A percentile compares a stretch with the other conserved stretches of the same genome.
Evolutionary conservation across 2,888 invertebrate species (phyloP).

Genomic region (Drosophila demipolita): DNA sequence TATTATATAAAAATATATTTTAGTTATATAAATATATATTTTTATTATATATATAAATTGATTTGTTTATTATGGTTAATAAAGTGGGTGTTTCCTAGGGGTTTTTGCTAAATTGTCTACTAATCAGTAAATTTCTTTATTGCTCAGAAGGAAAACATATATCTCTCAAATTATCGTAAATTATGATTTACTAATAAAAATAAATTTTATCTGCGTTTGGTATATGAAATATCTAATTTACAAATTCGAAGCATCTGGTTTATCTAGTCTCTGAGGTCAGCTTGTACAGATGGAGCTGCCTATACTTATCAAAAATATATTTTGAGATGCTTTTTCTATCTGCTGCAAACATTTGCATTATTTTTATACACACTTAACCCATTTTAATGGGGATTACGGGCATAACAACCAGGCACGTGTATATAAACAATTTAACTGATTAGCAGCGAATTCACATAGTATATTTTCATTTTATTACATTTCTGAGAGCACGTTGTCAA

Average conservation of each 20-base stretch:
- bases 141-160: neutral
- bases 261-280: neutral
- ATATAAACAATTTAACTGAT: neutral
- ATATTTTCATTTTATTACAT: neutral
- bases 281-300: neutral
- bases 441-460: neutral
- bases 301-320: neutral
- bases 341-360: neutral
- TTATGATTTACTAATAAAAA: too few relatives aligned
- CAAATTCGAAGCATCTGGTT: too few relatives aligned
- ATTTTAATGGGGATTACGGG: neutral
- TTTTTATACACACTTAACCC: neutral
- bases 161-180: neutral
- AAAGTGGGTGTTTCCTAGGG: neutral
- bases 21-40: neutral
- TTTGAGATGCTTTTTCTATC: neutral
- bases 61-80: neutral
- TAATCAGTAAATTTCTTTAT: neutral
- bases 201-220: too few relatives aligned
- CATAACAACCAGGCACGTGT: neutral
- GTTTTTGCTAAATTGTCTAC: neutral
- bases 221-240: too few relatives aligned
- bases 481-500: neutral
- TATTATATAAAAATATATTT: neutral
- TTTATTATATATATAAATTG: neutral